These are phyloP conservation scores for Melanotaenia boesemani DNA, from an alignment of 2,797 vertebrate species.

Conservation along the genomic window DNA sequence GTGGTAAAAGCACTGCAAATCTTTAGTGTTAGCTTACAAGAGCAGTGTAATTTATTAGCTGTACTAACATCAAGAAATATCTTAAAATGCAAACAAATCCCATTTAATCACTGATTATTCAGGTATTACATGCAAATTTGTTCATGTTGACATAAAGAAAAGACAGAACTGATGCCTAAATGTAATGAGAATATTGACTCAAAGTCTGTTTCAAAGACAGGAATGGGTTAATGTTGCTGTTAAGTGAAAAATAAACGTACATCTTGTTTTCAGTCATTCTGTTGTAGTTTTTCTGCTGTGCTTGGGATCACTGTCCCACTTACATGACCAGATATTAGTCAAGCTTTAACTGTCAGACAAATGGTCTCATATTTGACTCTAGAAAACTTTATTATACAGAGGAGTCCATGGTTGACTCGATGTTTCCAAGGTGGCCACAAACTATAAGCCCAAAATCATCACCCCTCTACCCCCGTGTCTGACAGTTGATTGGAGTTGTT, in stretches of 20 bases:
- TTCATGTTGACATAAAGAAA: background rate
- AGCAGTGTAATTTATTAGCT: background rate
- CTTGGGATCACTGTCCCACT: too few relatives aligned
- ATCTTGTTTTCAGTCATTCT: background rate
- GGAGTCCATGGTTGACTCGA: background rate
- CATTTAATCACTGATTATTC: background rate
- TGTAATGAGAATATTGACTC: background rate
- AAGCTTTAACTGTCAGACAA: background rate
- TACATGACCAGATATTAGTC: background rate
- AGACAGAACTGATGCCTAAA: background rate
- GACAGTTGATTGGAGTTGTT: background rate
- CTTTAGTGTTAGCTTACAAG: background rate
- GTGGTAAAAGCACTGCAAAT: background rate
- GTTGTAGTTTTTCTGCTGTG: background rate
- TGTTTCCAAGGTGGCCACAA: too few relatives aligned
- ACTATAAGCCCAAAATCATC: background rate
- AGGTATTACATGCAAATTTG: background rate
- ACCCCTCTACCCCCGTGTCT: background rate
- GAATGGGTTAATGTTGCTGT: background rate
- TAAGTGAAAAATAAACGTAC: too few relatives aligned
- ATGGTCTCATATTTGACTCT: background rate
- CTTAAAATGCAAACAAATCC: background rate
- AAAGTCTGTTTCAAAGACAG: background rate
- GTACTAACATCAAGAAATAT: background rate
- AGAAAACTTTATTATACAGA: background rate